Conservation (phyloP, 2,797 vertebrate species). For the Bradypodion ventrale region DNA sequence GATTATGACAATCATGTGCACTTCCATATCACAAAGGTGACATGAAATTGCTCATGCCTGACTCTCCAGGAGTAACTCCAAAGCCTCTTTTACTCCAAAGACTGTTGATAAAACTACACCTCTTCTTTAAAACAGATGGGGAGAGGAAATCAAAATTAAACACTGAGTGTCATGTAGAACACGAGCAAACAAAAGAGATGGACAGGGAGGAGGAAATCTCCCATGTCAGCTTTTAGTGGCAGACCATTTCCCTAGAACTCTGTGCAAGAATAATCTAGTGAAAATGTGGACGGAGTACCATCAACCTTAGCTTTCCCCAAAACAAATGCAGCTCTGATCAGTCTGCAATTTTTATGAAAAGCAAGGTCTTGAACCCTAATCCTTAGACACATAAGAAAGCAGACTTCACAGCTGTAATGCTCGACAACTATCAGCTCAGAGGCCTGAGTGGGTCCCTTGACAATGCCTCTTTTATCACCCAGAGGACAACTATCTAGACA, state of each 20-base stretch:
- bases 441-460: conserved; percentile 89
- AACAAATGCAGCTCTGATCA: conserved; percentile 87
- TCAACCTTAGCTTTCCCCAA: conserved; percentile 82
- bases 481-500: conserved; percentile 94
- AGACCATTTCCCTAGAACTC: conserved; percentile 84
- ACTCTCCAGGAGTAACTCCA: conserved; percentile 66
- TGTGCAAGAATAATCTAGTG: conserved; percentile 86
- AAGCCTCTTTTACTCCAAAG: conserved; percentile 76
- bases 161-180: conserved; percentile 65
- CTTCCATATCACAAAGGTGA: conserved; percentile 64
- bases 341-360: conserved; percentile 90
- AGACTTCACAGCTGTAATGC: conserved; percentile 90
- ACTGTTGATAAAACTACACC: conserved; percentile 66
- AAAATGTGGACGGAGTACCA: conserved; percentile 87
- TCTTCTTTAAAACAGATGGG: conserved; percentile 62
- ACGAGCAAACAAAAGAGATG: conserved; percentile 42
- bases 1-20: conserved; percentile 59
- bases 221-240: conserved; percentile 76
- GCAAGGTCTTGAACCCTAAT: conserved; percentile 89
- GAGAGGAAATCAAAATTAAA: not conserved
- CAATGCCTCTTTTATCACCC: conserved; percentile 90
- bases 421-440: conserved; percentile 82
- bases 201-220: conserved; percentile 63
- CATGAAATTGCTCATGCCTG: conserved; percentile 68
- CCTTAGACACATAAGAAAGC: conserved; percentile 92